Percentiles rank a stretch among this genome's conserved stretches.
These are phyloP conservation scores for Ditylenchus dipsaci DNA, from an alignment of 1,140 invertebrate species.

Conservation along the genomic window DNA sequence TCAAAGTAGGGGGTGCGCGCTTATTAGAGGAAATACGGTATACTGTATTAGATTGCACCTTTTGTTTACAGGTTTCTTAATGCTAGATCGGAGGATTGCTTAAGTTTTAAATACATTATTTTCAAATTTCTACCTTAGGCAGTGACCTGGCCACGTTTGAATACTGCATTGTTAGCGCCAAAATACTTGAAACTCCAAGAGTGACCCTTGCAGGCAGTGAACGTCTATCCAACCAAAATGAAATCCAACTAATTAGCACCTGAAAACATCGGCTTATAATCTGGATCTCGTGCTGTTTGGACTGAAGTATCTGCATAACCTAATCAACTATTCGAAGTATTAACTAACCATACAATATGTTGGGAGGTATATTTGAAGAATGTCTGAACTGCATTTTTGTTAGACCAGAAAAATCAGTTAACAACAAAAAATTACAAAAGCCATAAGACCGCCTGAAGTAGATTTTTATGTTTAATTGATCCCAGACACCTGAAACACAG, in stretches of 20 bases:
- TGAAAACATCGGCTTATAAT: conserved; percentile 2
- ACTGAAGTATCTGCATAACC: conserved; percentile 25
- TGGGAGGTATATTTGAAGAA: conserved; percentile 62
- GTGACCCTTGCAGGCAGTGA: conserved; percentile 40
- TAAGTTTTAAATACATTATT: background rate
- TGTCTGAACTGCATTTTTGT: conserved; percentile 58
- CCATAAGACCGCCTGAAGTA: conserved; percentile 61
- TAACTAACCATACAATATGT: conserved; percentile 34
- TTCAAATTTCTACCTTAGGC: conserved; percentile 46
- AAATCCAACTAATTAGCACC: conserved; percentile 57
- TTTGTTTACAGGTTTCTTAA: too few relatives aligned
- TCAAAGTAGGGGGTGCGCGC: too few relatives aligned
- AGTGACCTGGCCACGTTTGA: conserved; percentile 50
- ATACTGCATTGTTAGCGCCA: conserved; percentile 57
- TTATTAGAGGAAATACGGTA: too few relatives aligned
- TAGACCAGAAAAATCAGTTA: conserved; percentile 41
- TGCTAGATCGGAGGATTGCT: background rate
- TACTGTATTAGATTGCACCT: background rate
- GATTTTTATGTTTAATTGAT: conserved; percentile 60
- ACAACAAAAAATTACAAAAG: conserved; percentile 53
- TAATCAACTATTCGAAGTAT: background rate
- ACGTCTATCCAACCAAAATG: conserved; percentile 53
- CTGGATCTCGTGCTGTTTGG: background rate
- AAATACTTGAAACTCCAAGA: conserved; percentile 54
- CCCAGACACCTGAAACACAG: conserved; percentile 33